Evolutionary conservation across 2,113 vertebrate species (phyloP).

Genomic region (Dipodomys ordii): DNA sequence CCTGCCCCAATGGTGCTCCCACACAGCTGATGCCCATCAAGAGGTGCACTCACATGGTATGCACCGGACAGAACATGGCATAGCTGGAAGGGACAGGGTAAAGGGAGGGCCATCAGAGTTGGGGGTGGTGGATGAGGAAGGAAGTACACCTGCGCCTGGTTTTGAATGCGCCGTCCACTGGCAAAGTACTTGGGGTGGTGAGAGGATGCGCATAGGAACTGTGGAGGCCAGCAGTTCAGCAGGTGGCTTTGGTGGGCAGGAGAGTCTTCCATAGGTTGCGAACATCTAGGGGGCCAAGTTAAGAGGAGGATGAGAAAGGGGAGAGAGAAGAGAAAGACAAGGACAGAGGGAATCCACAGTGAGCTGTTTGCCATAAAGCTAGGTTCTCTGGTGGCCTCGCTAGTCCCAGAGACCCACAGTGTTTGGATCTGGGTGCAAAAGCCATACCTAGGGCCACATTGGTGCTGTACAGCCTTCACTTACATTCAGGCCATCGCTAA

Average conservation of each 20-base stretch:
- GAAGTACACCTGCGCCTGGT: neutral
- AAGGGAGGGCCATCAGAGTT: neutral
- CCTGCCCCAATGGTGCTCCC: neutral
- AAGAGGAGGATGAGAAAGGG: neutral
- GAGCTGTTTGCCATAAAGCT: neutral
- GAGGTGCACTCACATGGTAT: too few relatives aligned
- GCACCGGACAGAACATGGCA: neutral
- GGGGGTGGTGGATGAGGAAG: neutral
- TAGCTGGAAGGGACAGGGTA: neutral
- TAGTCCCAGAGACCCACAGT: neutral
- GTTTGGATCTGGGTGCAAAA: neutral
- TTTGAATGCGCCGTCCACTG: neutral
- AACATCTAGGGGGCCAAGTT: neutral
- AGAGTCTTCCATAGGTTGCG: neutral
- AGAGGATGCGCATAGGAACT: neutral
- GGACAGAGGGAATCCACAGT: neutral
- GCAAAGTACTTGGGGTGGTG: constrained; percentile 3
- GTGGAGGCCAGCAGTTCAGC: neutral
- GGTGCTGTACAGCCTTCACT: neutral
- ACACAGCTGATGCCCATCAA: too few relatives aligned
- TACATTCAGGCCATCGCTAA: neutral
- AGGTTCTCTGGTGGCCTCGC: neutral
- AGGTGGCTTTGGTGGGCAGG: neutral
- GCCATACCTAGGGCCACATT: accelerated
- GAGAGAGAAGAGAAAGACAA: neutral